Evolutionary conservation across 2,797 vertebrate species (phyloP), one percentile per base, ranked within the genome.

Genomic region (Amphiprion clarkii): DNA sequence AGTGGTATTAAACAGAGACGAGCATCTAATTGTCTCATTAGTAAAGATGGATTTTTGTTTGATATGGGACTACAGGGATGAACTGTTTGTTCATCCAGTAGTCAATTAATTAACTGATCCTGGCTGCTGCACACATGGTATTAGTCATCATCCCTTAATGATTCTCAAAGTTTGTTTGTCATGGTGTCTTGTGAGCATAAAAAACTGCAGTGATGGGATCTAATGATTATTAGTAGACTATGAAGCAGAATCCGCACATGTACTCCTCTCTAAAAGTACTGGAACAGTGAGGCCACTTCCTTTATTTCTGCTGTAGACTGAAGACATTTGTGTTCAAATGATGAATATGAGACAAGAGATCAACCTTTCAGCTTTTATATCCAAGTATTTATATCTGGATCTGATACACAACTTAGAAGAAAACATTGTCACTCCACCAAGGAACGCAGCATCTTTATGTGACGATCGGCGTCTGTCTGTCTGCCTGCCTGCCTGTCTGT

Each of bases 121-220:
- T 17, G 29, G 12, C 33, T 48, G 36, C 17, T 31, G 49, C 54
- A 5, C 31, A 67, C 21, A n/a, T 31, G 27, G 0, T 27, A 56
- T 63, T 27, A 48, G 44, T 56, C 17, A 48, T 62, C 27, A 16
- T 17, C 5, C 13, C 3, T 10, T 65, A 36, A 58, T 59, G 16
- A 44, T 25, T 31, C 19, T 16, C 36, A 21, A 71, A 12, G 4
- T 51, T 67, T 68, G 42, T 40, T 67, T 42, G 53, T 72, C 52
- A 48, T 11, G 19, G 6, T 49, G 25, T 59, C 36, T 51, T n/a
- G 17, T 72, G 0, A 58, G 46, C 23, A 16, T 67, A 61, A 31
- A 59, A 5, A 14, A 40, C 16, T 5, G 3, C 52, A 29, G n/a
- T 46, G 44, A 64, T 52, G 7, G 59, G 25, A 29, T 71, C 25